These are phyloP conservation scores for Kradibia gibbosae DNA, from an alignment of 1,140 invertebrate genomes.

Conservation along the genomic window DNA sequence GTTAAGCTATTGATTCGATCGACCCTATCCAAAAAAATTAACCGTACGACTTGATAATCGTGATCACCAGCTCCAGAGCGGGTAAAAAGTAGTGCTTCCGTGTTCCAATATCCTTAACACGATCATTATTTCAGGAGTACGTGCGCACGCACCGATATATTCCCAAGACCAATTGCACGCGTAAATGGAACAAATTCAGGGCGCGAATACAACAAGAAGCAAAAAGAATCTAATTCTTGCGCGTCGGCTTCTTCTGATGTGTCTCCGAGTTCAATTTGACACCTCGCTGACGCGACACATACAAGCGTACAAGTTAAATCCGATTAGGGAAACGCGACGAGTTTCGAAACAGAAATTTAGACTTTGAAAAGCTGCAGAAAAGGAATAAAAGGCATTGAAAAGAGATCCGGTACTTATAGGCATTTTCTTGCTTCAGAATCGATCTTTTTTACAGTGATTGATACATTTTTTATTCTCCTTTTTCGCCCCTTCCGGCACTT, in stretches of 20 bases:
- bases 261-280: slow-evolving; percentile 3
- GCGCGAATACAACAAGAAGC: slow-evolving; percentile 2
- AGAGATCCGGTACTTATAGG: background rate
- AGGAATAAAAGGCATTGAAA: background rate
- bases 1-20: too few species aligned
- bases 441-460: background rate
- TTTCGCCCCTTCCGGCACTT: background rate
- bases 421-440: background rate
- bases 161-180: background rate
- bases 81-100: background rate
- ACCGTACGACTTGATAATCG: background rate
- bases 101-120: background rate
- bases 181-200: slow-evolving; percentile 18
- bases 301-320: slow-evolving; percentile 26
- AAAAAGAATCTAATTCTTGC: slow-evolving; percentile 15
- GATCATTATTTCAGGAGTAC: background rate
- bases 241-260: slow-evolving; percentile 35
- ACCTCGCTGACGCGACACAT: slow-evolving; percentile 1
- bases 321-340: slow-evolving; percentile 35
- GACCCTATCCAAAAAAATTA: too few species aligned
- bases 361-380: slow-evolving; percentile 27
- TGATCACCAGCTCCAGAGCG: background rate
- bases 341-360: background rate
- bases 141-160: background rate
- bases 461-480: too few species aligned